Evolutionary conservation across 1,140 invertebrate species (phyloP), one percentile per base, ranked within the genome.

Genomic region (Sesamia nonagrioides): DNA sequence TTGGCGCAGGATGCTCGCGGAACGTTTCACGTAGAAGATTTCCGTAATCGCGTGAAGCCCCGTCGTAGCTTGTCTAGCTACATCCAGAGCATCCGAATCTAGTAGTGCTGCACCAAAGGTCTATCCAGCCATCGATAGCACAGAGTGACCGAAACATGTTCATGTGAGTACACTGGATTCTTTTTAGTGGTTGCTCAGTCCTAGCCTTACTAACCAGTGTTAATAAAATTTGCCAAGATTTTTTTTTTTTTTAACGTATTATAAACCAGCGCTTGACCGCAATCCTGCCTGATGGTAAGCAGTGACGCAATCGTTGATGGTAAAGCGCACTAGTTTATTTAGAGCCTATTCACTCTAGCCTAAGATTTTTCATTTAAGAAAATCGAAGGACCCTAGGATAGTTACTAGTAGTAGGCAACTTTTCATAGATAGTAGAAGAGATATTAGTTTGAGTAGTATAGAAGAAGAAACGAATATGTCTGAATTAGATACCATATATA

Each of bases 1-100:
- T 54, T 54, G 18, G 52, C 52, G 52, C 17, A 54, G 52, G 52
- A 54, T 54, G 18, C 52, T 54, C 52, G 52, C 52, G 18, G 52
- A 21, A 17, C 52, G 52, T 17, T 17, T 17, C 52, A 17, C 52
- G 52, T 54, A 54, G 18, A 54, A 21, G 52, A 54, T 17, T 54
- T 6, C 52, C 52, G 18, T 54, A 17, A 18, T 54, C 52, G 52
- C 18, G 52, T 54, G 27, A 54, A 21, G 17, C 17, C 7, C n/a
- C n/a, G n/a, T n/a, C n/a, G 52, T 21, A 54, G 17, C 52, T 15
- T 17, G 3, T 17, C 7, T 21, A 54, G 52, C 52, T 54, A 17
- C 18, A 54, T 17, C 48, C 52, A 17, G 52, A 21, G 52, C 52
- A 54, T 27, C n/a, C 27, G 27, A 27, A 27, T 27, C 27, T 27